Base-by-base conservation (phyloP, 1,140 invertebrate genomes). In the Apis dorsata region DNA sequence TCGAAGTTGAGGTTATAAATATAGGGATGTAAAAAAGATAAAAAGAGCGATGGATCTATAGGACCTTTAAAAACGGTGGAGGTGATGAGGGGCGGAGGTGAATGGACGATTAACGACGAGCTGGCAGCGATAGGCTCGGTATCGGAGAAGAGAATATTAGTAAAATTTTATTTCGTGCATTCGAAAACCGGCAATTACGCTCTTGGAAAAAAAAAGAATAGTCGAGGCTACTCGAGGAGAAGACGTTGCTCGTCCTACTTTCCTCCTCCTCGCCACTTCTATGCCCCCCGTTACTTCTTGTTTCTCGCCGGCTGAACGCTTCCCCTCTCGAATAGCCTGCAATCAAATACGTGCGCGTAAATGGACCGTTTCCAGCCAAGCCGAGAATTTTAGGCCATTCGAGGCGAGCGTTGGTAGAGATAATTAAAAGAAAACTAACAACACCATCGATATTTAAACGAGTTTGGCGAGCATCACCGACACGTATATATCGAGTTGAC, bases 201-300 rank as follows among this genome's bases (percentile, higher is more conserved):
- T 65, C 84, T 87, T 28, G 34, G 21, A 34, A 49, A 12, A 10
- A 24, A 63, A 34, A 66, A 24, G 60, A 49, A 77, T 12, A 51
- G 24, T 21, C n/a, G 66, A 62, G 28, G 34, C 19, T 53, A 24
- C 62, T 76, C 28, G 53, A 74, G 69, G 51, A 77, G 76, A 81
- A 86, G 86, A 84, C 84, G 77, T 85, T 74, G 72, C 86, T 86
- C 71, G 87, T 82, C 86, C 87, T 81, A 87, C 79, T 88, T 88
- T 87, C 77, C 81, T n/a, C n/a, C 74, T 44, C 66, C 44, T 69
- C 34, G 79, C 75, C 63, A n/a, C 72, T 53, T 68, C 69, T 80
- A 49, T 63, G 28, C 65, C 13, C 11, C 55, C 13, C 7, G 59
- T 63, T 70, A 68, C 63, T 66, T 83, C 81, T 86, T 85, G 75